Percentiles rank a stretch among this genome's conserved stretches.
These are phyloP conservation scores for Lepidocyrtoides sp. DNA, from an alignment of 2,888 invertebrate genomes.

Conservation along the genomic window DNA sequence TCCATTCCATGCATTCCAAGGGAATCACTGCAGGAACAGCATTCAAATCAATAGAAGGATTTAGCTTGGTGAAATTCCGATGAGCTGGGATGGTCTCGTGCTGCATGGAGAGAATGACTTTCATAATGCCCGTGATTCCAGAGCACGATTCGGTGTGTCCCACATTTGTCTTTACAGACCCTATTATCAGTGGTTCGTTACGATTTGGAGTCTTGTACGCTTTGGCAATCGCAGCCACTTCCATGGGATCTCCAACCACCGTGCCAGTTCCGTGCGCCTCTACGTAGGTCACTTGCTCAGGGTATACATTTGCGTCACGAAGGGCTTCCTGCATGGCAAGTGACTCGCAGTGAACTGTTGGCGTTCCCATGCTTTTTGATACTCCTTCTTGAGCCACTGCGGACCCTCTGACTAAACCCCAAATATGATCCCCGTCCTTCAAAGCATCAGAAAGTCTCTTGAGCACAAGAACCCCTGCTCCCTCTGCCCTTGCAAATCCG, in stretches of 20 bases:
- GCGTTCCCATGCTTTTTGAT: conserved; percentile 72
- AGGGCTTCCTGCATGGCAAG: conserved; percentile 72
- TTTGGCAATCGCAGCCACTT: conserved; percentile 71
- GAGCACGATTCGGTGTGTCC: conserved; percentile 80
- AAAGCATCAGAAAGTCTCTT: conserved; percentile 71
- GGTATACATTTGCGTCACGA: conserved; percentile 36
- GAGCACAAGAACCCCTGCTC: conserved; percentile 68
- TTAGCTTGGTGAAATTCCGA: conserved; percentile 60
- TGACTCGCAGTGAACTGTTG: conserved; percentile 68
- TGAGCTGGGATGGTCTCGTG: conserved; percentile 77
- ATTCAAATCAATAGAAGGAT: conserved; percentile 78
- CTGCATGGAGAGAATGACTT: conserved; percentile 73
- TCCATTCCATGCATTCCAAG: conserved; percentile 29
- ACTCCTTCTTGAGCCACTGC: conserved; percentile 72
- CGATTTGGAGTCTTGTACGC: conserved; percentile 53
- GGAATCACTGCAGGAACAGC: conserved; percentile 80
- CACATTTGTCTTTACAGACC: conserved; percentile 80
- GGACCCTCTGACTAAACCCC: conserved; percentile 63
- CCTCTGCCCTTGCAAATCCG: conserved; percentile 75
- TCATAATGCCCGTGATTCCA: conserved; percentile 76
- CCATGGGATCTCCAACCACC: conserved; percentile 79
- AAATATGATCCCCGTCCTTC: conserved; percentile 60
- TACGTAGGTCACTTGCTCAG: conserved; percentile 47
- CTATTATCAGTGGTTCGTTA: conserved; percentile 67
- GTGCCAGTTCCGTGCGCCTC: conserved; percentile 70